Percentiles rank a stretch among this genome's conserved stretches.
phyloP scores from a whole-genome alignment of 2,797 vertebrate genomes.

The Bovichtus variegatus region DNA sequence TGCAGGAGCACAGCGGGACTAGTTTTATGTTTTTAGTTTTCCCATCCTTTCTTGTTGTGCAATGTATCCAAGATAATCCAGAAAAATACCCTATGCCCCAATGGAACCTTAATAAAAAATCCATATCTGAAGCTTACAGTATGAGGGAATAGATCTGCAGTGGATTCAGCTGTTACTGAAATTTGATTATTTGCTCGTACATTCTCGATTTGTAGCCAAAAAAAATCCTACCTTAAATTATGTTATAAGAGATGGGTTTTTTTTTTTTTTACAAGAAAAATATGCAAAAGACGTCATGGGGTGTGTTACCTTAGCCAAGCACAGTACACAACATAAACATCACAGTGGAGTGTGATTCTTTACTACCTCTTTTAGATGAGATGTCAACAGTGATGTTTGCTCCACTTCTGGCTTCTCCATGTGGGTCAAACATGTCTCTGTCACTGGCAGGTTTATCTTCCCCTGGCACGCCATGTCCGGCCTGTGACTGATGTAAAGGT shows the following conservation, averaged over 20 bases:
- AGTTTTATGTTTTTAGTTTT: not conserved
- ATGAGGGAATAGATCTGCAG: not conserved
- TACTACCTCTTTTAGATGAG: not conserved
- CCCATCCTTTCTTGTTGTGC: not conserved
- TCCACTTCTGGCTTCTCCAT: not conserved
- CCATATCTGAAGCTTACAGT: not conserved
- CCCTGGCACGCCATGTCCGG: not conserved
- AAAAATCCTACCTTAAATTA: not conserved
- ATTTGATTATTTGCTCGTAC: not conserved
- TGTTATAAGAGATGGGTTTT: too few species aligned
- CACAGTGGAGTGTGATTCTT: not conserved
- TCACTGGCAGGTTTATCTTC: conserved; percentile 11
- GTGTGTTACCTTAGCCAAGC: not conserved
- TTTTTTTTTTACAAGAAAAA: not conserved
- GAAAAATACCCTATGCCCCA: not conserved
- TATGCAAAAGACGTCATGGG: not conserved
- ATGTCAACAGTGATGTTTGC: conserved; percentile 12
- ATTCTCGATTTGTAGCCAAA: not conserved
- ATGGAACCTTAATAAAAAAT: not conserved
- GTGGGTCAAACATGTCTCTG: not conserved
- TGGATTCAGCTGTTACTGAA: not conserved
- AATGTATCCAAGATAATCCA: not conserved
- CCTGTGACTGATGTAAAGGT: conserved; percentile 3
- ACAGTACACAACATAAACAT: not conserved
- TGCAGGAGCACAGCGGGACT: not conserved